Conservation (phyloP, 2,888 invertebrate species). For the Leuctra nigra region DNA sequence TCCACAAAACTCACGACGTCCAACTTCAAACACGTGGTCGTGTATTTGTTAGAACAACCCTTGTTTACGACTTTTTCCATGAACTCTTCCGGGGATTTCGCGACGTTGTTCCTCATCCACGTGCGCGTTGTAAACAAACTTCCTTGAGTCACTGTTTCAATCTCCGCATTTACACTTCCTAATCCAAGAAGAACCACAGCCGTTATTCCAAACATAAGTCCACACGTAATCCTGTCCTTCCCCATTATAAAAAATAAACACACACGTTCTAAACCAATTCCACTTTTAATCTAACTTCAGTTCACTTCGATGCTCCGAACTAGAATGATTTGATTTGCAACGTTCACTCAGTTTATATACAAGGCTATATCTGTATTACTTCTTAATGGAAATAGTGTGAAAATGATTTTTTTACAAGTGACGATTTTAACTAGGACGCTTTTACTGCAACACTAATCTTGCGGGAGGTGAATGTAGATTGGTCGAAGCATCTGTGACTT, state of each 20-base stretch:
- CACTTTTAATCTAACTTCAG: no score
- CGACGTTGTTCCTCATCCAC: slow-evolving; percentile 4
- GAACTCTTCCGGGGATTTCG: slow-evolving; percentile 18
- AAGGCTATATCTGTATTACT: not conserved
- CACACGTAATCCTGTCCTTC: not conserved
- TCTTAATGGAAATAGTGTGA: slow-evolving; percentile 9
- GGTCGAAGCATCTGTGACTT: not conserved
- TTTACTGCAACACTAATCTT: not conserved
- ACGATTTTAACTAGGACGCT: slow-evolving; percentile 3
- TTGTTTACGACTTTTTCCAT: slow-evolving; percentile 22
- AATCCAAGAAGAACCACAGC: not conserved
- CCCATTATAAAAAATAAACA: not conserved
- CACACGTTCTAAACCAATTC: no score
- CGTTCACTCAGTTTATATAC: slow-evolving; percentile 1
- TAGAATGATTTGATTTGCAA: not conserved
- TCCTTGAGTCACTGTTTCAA: slow-evolving; percentile 1
- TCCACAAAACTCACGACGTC: slow-evolving; percentile 72
- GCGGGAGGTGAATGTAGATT: not conserved
- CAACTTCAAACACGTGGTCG: slow-evolving; percentile 69
- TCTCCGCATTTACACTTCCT: not conserved
- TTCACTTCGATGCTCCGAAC: no score
- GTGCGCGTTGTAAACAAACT: slow-evolving; percentile 6
- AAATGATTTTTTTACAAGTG: slow-evolving; percentile 9
- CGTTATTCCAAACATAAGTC: not conserved
- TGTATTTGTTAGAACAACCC: slow-evolving; percentile 48